These are phyloP conservation scores for Trochalopteron elliotii DNA, from an alignment of 2,113 vertebrate genomes.

Conservation along the genomic window DNA sequence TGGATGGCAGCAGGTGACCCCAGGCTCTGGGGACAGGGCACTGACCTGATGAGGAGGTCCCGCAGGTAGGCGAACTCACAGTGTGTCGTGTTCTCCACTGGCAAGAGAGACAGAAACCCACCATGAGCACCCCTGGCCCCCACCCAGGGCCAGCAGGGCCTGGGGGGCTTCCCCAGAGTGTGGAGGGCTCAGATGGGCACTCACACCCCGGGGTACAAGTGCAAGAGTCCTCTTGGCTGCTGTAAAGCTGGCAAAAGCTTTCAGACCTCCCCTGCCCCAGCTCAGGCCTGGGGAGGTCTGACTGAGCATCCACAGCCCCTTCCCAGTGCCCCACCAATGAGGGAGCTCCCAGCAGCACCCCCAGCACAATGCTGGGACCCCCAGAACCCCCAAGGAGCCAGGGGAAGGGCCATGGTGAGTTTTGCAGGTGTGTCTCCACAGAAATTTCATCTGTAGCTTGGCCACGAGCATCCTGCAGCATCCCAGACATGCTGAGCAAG, in stretches of 20 bases:
- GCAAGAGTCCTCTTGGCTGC: neutral
- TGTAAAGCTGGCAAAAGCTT: neutral
- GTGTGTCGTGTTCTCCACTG: slow-evolving; percentile 96
- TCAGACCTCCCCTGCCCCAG: neutral
- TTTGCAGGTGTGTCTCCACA: neutral
- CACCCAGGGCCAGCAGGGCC: accelerated
- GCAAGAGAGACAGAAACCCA: neutral
- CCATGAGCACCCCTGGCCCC: accelerated
- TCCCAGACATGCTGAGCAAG: neutral
- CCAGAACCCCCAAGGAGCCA: neutral
- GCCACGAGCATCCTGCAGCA: neutral
- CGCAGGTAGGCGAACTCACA: slow-evolving; percentile 98
- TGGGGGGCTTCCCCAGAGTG: accelerated
- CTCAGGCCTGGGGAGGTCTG: neutral
- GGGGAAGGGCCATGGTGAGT: neutral
- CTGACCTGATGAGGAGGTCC: slow-evolving; percentile 96
- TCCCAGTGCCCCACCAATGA: neutral
- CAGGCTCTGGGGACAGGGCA: neutral
- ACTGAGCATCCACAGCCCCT: neutral
- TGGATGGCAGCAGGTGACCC: neutral
- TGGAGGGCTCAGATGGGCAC: neutral
- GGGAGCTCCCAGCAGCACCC: neutral
- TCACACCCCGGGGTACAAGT: neutral
- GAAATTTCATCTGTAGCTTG: neutral
- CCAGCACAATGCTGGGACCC: neutral